phyloP scores from a whole-genome alignment of 1,140 invertebrate genomes.

The Pogonomyrmex barbatus region DNA sequence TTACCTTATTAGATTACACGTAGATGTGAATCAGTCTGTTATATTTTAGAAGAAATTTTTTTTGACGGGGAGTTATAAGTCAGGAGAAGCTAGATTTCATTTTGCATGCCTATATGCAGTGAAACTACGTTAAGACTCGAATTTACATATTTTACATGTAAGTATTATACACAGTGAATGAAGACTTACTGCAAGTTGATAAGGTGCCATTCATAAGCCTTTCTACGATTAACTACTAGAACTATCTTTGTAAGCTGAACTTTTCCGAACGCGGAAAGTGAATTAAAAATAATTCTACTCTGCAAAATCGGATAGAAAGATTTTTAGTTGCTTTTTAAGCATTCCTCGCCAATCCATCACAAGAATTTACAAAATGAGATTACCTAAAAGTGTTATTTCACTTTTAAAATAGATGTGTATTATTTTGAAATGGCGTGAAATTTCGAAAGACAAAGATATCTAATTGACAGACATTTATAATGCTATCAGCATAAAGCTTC shows the following conservation, averaged over 20 bases:
- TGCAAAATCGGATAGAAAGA: background rate
- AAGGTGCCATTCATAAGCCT: constrained; percentile 19
- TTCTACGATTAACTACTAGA: constrained; percentile 9
- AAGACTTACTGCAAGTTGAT: constrained; percentile 52
- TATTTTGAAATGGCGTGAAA: background rate
- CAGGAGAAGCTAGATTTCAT: constrained; percentile 31
- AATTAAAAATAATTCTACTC: constrained; percentile 13
- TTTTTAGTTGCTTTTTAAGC: background rate
- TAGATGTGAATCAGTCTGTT: constrained; percentile 64
- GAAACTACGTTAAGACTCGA: constrained; percentile 46
- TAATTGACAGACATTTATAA: constrained; percentile 1
- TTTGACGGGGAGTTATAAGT: constrained; percentile 50
- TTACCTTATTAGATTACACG: constrained; percentile 54
- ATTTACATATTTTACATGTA: constrained; percentile 60
- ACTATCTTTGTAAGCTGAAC: constrained; percentile 5
- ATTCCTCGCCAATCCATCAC: background rate
- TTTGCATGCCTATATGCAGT: constrained; percentile 53
- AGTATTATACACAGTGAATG: constrained; percentile 53
- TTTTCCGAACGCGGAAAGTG: background rate
- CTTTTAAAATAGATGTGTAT: background rate
- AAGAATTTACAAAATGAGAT: background rate
- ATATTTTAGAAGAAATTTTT: constrained; percentile 66
- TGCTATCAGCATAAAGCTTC: background rate
- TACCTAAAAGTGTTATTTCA: background rate
- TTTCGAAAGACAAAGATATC: background rate